Base-by-base conservation (phyloP, 2,113 vertebrate species). In the Cacatua alba region DNA sequence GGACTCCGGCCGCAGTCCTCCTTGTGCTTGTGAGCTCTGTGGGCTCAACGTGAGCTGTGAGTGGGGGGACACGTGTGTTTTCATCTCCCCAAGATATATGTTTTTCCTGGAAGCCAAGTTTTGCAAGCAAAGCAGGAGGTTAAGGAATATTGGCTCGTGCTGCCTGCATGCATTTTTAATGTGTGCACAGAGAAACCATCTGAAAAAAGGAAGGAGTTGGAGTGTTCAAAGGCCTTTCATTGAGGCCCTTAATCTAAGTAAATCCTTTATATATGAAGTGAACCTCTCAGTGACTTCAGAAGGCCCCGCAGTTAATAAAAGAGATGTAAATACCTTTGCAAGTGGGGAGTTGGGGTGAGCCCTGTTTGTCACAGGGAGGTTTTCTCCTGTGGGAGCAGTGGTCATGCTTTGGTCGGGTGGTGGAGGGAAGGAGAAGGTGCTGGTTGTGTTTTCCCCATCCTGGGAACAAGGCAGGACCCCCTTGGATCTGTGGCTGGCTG, bases 21-120 rank as follows among this genome's bases (percentile, higher is more conserved):
- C 93, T 72, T 4, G 7, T 78, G 69, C 16, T 26, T 69, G 55
- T 6, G 2, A 65, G 74, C 76, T 86, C 64, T 4, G 0, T 4
- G 1, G 12, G 70, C 70, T 57, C 67, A 19, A 29, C 3, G 41
- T 18, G 75, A 88, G 89, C 91, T 57, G 80, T 24, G 83, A 51
- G 69, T 17, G 1, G 44, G 62, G 37, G 67, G 85, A 5, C 72
- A 6, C 2, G 19, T 91, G 90, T 81, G 90, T 90, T 67, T 87
- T 90, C 84, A 81, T 92, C 89, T 91, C 67, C 94, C 86, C 4
- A 0, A 82, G 96, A 84, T 67, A 15, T 0, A 1, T 97, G 79
- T 96, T 95, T 95, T 90, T 88, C 37, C 90, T 93, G 96, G 95
- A 95, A 96, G 85, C 76, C 33, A 80, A 92, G 82, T 65, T 94